Base-by-base conservation (phyloP, 2,113 vertebrate species). In the Brachyhypopomus occidentalis region DNA sequence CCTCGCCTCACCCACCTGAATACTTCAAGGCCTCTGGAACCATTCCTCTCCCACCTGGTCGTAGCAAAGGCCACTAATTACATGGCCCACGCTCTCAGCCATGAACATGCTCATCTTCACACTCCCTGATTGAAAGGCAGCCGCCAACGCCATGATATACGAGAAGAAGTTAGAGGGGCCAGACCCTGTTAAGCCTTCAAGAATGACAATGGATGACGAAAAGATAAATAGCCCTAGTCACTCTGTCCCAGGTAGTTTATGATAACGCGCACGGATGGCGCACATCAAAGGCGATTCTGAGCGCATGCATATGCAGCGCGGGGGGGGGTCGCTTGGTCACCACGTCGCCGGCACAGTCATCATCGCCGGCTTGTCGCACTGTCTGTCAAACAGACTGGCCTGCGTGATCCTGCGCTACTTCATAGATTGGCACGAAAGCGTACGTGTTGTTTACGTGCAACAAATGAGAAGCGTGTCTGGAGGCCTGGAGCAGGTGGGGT, bases 71-170 rank as follows among this genome's bases (percentile, higher is more conserved):
- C n/a, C 22, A 12, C 60, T 82, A 79, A 85, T 82, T 76, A 85
- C 72, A 71, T 45, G 3, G 45, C 19, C 11, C n/a, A 56, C 56
- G 12, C 75, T 80, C 60, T 74, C 74, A 19, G 17, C 74, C 19
- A 63, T 60, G 34, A 41, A 79, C 8, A 67, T 62, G 62, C 38
- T 63, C 75, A 82, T 79, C 77, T 72, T 58, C 64, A 63, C 30
- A 16, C 60, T 78, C 30, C 34, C n/a, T 63, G 58, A 82, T 85
- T 85, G 76, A 78, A 76, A 82, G 64, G 72, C 52, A 59, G 79
- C 59, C 36, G 1, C 72, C 56, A 67, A 58, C 74, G 52, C 41
- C 55, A 20, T 66, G 71, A 80, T 81, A 81, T 67, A 81, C 58
- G 63, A 69, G 52, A 62, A 75, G 72, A 16, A 75, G 62, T 67